Base-by-base conservation (phyloP, 2,888 invertebrate species). In the Diadegma fenestrale region DNA sequence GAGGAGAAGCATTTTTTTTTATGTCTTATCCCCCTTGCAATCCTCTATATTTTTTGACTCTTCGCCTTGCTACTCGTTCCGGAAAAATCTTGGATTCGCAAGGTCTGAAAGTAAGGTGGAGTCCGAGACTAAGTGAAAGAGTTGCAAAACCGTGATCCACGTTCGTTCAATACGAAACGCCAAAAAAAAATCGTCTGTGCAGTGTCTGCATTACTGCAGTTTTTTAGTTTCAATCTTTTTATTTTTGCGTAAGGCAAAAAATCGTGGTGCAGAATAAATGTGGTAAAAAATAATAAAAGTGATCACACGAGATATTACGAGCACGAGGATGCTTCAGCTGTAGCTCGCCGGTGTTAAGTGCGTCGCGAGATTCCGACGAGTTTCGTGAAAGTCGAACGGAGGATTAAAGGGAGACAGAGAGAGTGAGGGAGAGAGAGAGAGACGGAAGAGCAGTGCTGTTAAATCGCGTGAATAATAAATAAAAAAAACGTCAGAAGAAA, bases 281-380 rank as follows among this genome's bases (percentile, higher is more conserved):
- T 8, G 12, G 19, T 14, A 58, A 37, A 45, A 68, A 75, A 41
- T 45, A 17, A 45, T 19, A 14, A 1, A 58, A 33, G 19, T 37
- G 63, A 33, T 45, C 51, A 12, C 30, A 75, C 68, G 75, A 26
- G 76, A 61, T 63, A 51, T 71, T 19, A 66, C 66, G 66, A 45
- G 72, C 71, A 77, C 76, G 76, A 82, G 80, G 82, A 82, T 85
- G 82, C 78, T 51, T 73, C 84, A 41, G 84, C 68, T 69, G 81
- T 64, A 69, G 43, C 61, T 82, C 72, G 85, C 82, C 85, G 85
- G 85, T 85, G 77, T 83, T 78, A n/a, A 71, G 63, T 80, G 71
- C 54, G 83, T 73, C 43, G 80, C 76, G 75, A 71, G 83, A 80
- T 83, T 79, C 64, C 72, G 78, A 71, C 79, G 79, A 75, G 82